Conservation (phyloP, 1,140 invertebrate genomes). For the Melipona quadrifasciata region DNA sequence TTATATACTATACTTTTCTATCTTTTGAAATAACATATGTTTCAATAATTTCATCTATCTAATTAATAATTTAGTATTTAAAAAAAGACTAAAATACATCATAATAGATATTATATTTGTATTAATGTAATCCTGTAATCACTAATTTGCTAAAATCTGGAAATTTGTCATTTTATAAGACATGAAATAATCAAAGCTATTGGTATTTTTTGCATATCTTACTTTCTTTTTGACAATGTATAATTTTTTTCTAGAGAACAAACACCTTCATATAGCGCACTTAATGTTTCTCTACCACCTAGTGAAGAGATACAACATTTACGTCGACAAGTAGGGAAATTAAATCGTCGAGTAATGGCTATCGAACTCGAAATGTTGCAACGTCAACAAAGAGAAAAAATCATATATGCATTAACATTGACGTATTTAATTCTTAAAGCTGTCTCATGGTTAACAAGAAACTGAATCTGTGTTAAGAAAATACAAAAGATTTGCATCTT, state of each 20-base stretch:
- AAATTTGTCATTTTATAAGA: background rate
- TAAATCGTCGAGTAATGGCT: slow-evolving; percentile 92
- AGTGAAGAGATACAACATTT: slow-evolving; percentile 91
- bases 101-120: background rate
- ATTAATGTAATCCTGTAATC: background rate
- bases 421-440: slow-evolving; percentile 93
- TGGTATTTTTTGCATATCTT: background rate
- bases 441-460: slow-evolving; percentile 91
- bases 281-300: slow-evolving; percentile 86
- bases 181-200: background rate
- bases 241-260: slow-evolving; percentile 82
- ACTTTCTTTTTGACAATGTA: background rate
- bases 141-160: background rate
- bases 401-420: slow-evolving; percentile 90
- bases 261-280: slow-evolving; percentile 83
- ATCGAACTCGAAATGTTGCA: slow-evolving; percentile 91
- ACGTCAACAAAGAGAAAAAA: slow-evolving; percentile 90
- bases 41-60: background rate
- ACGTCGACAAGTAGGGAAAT: slow-evolving; percentile 90
- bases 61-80: background rate
- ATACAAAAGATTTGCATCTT: slow-evolving; percentile 18
- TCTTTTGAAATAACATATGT: background rate
- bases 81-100: background rate
- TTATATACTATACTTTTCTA: background rate
- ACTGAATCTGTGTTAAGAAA: slow-evolving; percentile 59